Evolutionary conservation across 2,113 vertebrate species (phyloP), one percentile per base, ranked within the genome.

Genomic region (Istiophorus platypterus): DNA sequence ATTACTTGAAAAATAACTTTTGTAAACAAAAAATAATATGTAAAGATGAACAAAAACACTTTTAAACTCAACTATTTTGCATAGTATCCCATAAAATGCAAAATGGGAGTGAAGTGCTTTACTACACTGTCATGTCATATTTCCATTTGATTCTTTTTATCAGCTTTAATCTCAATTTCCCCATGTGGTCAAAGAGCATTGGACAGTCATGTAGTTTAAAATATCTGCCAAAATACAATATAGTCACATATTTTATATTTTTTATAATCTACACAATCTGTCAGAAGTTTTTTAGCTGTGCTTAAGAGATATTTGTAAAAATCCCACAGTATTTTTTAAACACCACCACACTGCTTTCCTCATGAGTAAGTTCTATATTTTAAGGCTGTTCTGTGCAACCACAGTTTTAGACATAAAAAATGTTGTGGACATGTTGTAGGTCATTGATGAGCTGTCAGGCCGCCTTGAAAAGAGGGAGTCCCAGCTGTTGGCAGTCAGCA

Each of bases 381-480:
- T 26, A 20, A 39, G 45, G 2, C 1, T 70, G 49, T 74, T 42
- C n/a, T 41, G 29, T 72, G 9, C 11, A 67, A 7, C 29, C 37
- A 17, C 24, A n/a, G 1, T 63, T 64, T 26, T 29, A 37, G 29
- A 68, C 2, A 54, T 1, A 15, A 41, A 42, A n/a, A 47, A 52
- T 64, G 8, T 58, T 78, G 26, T 76, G 18, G 17, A 34, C 6
- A 80, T 79, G 51, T 85, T 94, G 29, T 81, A 99, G 99, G 93
- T 96, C 59, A 95, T 98, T 89, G 95, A 96, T 91, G 97, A 97
- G 65, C 95, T 99, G 90, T 96, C 96, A 62, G 93, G 96, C 69
- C 96, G 96, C 63, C 95, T 99, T 82, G 97, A 99, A 90, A 97
- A 97, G 93, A 97, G 99, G 86, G 99, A 99, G 92, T 91, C 94